These are phyloP conservation scores for Ophioninae sp. DNA, from an alignment of 2,888 invertebrate genomes.

Conservation along the genomic window DNA sequence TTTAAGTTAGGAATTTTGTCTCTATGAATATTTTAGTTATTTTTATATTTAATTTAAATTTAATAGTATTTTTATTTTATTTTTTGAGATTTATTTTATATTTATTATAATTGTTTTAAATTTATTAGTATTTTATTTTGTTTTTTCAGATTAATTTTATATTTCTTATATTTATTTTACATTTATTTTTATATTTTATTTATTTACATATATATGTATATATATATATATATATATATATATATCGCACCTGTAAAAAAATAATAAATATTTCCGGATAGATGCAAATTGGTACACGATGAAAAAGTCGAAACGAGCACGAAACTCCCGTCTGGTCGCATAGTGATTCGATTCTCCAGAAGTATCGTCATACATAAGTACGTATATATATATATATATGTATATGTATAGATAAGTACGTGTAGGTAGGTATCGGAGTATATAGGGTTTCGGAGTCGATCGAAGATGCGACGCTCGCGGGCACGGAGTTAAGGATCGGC, in stretches of 20 bases:
- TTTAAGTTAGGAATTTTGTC: too few species aligned
- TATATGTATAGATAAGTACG: not conserved
- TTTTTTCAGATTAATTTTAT: too few species aligned
- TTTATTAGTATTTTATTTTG: too few species aligned
- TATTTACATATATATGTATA: not conserved
- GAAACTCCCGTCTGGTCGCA: conserved; percentile 15
- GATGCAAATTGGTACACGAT: conserved; percentile 24
- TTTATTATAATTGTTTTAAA: too few species aligned
- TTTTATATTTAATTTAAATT: too few species aligned
- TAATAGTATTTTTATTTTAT: too few species aligned
- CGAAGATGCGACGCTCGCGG: conserved; percentile 50
- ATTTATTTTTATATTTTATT: too few species aligned
- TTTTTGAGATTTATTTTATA: too few species aligned
- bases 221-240: not conserved
- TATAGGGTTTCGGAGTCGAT: conserved; percentile 21
- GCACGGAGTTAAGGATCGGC: conserved; percentile 60
- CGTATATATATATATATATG: not conserved
- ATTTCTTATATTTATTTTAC: too few species aligned
- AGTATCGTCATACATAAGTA: conserved; percentile 6
- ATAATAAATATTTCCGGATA: not conserved
- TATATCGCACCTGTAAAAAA: not conserved
- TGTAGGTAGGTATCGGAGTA: not conserved
- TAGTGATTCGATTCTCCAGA: conserved; percentile 32
- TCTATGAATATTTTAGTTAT: too few species aligned
- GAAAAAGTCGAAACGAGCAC: conserved; percentile 15